phyloP scores from a whole-genome alignment of 2,113 vertebrate species.

The Hippoglossus stenolepis region DNA sequence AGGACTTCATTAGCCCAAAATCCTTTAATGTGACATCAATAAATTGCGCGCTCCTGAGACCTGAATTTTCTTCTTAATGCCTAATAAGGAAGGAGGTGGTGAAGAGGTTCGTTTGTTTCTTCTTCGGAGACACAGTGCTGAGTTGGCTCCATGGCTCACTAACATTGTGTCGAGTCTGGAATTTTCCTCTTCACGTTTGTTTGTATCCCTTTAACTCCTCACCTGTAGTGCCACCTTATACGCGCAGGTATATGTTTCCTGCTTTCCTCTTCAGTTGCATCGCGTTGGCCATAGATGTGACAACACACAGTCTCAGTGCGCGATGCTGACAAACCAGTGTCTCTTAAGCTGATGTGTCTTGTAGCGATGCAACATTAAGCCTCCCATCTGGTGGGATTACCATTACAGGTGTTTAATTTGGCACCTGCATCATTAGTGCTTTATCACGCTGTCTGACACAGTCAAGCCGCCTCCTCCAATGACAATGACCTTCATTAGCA shows the following conservation, averaged over 20 bases:
- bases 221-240: not conserved
- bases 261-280: not conserved
- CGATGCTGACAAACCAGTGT: constrained; percentile 7
- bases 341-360: constrained; percentile 23
- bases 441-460: constrained; percentile 42
- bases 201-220: not conserved
- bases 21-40: constrained; percentile 55
- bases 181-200: not conserved
- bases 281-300: constrained; percentile 2
- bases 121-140: not conserved
- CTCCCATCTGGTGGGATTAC: constrained; percentile 60
- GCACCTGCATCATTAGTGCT: constrained; percentile 52
- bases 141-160: not conserved
- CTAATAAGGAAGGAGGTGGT: not conserved
- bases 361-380: constrained; percentile 57
- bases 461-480: constrained; percentile 26
- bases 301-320: not conserved
- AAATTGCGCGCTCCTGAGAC: constrained; percentile 14
- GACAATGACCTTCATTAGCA: constrained; percentile 56
- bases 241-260: not conserved
- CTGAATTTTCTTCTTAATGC: constrained; percentile 6
- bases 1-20: constrained; percentile 45
- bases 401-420: constrained; percentile 66
- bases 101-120: not conserved
- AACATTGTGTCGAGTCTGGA: not conserved